These are phyloP conservation scores for Metellina segmentata DNA, from an alignment of 2,888 invertebrate species.

Conservation along the genomic window DNA sequence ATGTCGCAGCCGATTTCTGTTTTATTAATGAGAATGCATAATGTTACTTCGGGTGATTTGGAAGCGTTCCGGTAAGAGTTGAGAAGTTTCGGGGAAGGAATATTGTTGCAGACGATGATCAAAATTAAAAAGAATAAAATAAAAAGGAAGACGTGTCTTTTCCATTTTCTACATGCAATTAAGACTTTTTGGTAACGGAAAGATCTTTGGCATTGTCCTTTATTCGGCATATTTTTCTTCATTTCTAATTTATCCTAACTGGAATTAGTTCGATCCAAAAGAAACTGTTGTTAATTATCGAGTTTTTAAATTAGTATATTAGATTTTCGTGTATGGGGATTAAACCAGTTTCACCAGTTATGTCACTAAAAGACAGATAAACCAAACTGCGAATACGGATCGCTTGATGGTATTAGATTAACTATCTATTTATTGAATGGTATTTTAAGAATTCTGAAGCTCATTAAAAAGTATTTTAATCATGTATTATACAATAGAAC, in stretches of 20 bases:
- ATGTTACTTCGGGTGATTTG: conserved; percentile 37
- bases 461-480: too few species aligned
- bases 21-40: conserved; percentile 25
- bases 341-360: neutral
- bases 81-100: neutral
- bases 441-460: neutral
- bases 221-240: neutral
- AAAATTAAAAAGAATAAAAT: neutral
- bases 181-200: neutral
- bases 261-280: neutral
- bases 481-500: too few species aligned
- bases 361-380: neutral
- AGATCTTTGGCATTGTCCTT: neutral
- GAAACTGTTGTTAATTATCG: neutral
- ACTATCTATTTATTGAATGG: too few species aligned
- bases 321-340: neutral
- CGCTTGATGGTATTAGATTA: neutral
- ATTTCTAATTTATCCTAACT: neutral
- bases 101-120: neutral
- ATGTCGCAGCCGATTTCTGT: conserved; percentile 20
- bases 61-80: neutral
- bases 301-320: neutral
- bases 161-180: conserved; percentile 3
- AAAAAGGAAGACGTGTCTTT: conserved; percentile 1
- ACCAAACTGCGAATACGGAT: too few species aligned